These are phyloP conservation scores for Littorina saxatilis DNA, from an alignment of 1,140 invertebrate genomes.

Conservation along the genomic window DNA sequence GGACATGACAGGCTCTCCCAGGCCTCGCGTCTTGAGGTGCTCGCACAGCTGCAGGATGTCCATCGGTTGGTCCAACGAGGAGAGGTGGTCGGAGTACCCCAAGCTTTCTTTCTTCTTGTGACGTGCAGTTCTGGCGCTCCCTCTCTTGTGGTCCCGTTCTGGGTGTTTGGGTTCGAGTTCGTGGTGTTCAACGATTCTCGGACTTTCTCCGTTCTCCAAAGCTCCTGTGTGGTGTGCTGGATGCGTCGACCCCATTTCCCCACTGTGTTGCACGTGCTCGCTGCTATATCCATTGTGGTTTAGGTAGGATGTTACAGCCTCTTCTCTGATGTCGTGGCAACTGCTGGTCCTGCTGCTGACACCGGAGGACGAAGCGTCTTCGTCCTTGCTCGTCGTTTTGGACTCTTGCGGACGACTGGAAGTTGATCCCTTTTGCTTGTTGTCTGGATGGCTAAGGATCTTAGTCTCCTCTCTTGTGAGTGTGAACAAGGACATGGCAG, in stretches of 20 bases:
- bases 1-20: slow-evolving; percentile 42
- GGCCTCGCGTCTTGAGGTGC: slow-evolving; percentile 43
- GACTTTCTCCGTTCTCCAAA: background rate
- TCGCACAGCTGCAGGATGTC: slow-evolving; percentile 44
- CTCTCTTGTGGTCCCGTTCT: background rate
- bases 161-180: background rate
- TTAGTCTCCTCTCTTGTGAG: background rate
- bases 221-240: background rate
- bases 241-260: no score
- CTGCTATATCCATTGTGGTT: no score
- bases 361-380: background rate
- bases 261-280: no score
- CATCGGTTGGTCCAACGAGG: no score
- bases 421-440: background rate
- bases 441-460: background rate
- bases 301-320: no score
- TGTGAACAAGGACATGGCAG: background rate
- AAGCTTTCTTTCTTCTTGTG: background rate
- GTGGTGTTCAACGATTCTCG: background rate
- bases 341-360: background rate
- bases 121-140: background rate
- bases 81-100: background rate
- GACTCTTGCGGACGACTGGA: background rate
- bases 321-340: background rate
- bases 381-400: background rate